Evolutionary conservation across 2,888 invertebrate species (phyloP), one percentile per base, ranked within the genome.

Genomic region (Luffia ferchaultella): DNA sequence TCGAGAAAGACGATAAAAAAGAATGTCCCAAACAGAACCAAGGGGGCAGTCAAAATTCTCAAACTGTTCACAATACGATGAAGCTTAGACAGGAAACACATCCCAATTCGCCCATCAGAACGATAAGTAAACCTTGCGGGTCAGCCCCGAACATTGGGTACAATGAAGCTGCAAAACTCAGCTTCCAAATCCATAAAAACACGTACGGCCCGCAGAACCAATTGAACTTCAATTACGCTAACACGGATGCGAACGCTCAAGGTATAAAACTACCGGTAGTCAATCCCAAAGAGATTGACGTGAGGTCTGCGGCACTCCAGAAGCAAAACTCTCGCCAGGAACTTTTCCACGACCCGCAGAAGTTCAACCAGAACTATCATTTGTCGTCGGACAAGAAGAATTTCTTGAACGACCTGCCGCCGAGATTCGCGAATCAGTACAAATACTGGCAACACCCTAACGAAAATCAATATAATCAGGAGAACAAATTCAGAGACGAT

Each of bases 271-370:
- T 85, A 9, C 80, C 85, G 0, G 85, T 85, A 0, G 85, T 85
- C 20, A 85, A 83, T 54, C 85, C 85, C 0, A 85, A 84, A 52
- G 85, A 85, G 58, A 85, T 85, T 1, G 85, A 85, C 58, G 82
- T 85, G 0, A 62, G 83, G n/a, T 73, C 82, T 0, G 85, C 79
- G 0, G 82, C 84, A 0, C 53, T 85, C 18, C 85, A 85, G 58
- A 82, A 82, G 46, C 85, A 84, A 54, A 82, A 66, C 51, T 76
- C 76, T 0, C 66, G 82, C 0, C 72, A 70, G 1, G 82, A 82
- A 16, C 53, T 74, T 44, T 75, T 76, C 67, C 76, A 73, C 20
- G 78, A 78, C 18, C 67, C 64, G 0, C 67, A 70, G 54, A 77
- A 78, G 52, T 74, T 77, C 58, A 58, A 57, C 15, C 69, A 70